Base-by-base conservation (phyloP, 2,113 vertebrate genomes). In the Apaloderma vittatum region DNA sequence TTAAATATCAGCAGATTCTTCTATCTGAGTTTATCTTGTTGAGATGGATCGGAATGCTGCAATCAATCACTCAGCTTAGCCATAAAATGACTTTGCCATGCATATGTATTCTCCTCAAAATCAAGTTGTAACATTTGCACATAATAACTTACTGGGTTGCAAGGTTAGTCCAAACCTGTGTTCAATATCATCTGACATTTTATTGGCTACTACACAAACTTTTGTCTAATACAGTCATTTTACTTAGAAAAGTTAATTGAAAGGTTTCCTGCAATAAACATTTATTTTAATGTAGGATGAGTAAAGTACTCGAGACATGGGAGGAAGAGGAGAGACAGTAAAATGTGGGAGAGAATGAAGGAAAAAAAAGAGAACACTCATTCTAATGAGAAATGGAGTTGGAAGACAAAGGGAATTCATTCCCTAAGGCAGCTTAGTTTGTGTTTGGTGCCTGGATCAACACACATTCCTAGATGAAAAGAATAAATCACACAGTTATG, bases 1-100 rank as follows among this genome's bases (percentile, higher is more conserved):
- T 96, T 97, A 97, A 98, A 97, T 98, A 98, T 97, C 93, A 98
- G 92, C 77, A 96, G 91, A 96, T 98, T 98, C 97, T 97, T 98
- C 97, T 97, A 97, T 97, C 91, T 95, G 95, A 97, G 97, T 98
- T 97, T 97, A 98, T 98, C 96, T 98, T 98, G 93, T 97, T 22
- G 46, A 37, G 46, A 97, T 95, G 95, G 92, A 95, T 95, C 85
- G 51, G 66, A 92, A 92, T 81, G 70, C 86, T 93, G 73, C 88
- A 97, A 98, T 98, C 96, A 97, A 97, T 98, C 97, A 98, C 14
- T 8, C 82, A 54, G 73, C 30, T 24, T 94, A 96, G 78, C 91
- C 75, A 88, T 98, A 97, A 98, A 98, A 96, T 89, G 95, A 74
- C 86, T 97, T 97, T 94, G 94, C 98, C 93, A 89, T 96, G 94